These are phyloP conservation scores for Heteromyza rotundicornis DNA, from an alignment of 2,888 invertebrate genomes.

Conservation along the genomic window DNA sequence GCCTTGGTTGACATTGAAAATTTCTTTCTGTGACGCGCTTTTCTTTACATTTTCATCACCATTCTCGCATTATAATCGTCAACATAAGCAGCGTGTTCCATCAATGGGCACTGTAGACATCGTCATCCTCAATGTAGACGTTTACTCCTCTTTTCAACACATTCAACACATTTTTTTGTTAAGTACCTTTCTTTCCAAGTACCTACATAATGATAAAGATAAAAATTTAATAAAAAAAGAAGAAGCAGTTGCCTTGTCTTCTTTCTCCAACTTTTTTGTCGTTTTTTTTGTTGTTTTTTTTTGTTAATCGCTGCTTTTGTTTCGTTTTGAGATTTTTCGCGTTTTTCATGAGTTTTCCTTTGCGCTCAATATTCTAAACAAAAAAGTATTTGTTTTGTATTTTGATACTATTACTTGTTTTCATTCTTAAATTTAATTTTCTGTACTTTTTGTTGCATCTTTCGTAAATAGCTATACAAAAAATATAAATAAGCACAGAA, in stretches of 20 bases:
- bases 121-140: not conserved
- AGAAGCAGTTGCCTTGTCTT: not conserved
- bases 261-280: constrained; percentile 9
- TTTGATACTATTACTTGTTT: constrained; percentile 2
- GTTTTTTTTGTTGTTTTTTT: constrained; percentile 15
- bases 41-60: not conserved
- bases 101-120: not conserved
- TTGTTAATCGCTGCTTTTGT: constrained; percentile 14
- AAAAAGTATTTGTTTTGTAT: not conserved
- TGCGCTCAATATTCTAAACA: constrained; percentile 37
- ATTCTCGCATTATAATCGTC: not conserved
- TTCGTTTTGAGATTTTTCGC: constrained; percentile 14
- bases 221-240: not conserved
- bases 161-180: not conserved
- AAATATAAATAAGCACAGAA: not conserved
- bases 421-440: not conserved
- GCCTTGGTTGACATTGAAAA: constrained; percentile 27
- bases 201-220: too few species aligned
- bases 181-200: not conserved
- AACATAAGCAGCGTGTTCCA: not conserved
- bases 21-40: not conserved
- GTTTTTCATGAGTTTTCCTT: constrained; percentile 29
- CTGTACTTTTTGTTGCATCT: not conserved
- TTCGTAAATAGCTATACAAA: constrained; percentile 9
- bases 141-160: not conserved